phyloP scores from a whole-genome alignment of 30 jellyfish, hydroid and myxozoan species.

The Chironex yamaguchii region DNA sequence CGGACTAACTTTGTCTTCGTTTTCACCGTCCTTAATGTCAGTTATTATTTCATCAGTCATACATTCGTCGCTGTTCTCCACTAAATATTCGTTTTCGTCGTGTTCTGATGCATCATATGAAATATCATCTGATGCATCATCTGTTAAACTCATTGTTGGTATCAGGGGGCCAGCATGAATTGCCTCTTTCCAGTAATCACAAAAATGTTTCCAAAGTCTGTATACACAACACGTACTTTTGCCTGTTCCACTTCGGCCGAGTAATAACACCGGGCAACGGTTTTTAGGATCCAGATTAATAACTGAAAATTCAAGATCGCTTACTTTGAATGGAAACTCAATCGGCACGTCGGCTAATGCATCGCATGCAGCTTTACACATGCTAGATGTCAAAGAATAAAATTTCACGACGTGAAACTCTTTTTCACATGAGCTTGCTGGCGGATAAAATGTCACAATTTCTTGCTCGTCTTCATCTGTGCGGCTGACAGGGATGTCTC shows the following conservation, averaged over 20 bases:
- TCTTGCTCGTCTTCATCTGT: background rate
- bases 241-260: constrained; percentile 97
- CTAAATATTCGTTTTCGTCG: background rate
- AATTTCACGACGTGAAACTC: constrained; percentile 77
- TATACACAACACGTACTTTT: constrained; percentile 94
- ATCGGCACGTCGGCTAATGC: constrained; percentile 1
- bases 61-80: background rate
- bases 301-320: constrained; percentile 74
- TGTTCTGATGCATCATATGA: background rate
- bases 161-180: constrained; percentile 74
- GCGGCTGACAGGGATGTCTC: background rate
- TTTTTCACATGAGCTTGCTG: constrained; percentile 81
- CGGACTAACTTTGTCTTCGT: background rate
- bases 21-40: constrained; percentile 5
- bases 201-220: constrained; percentile 81
- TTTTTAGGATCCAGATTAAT: constrained; percentile 59
- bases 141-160: constrained; percentile 22
- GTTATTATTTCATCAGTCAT: constrained; percentile 3
- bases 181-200: constrained; percentile 83
- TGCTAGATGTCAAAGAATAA: constrained; percentile 71
- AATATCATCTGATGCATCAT: no score
- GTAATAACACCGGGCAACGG: constrained; percentile 70
- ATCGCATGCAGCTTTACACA: constrained; percentile 67
- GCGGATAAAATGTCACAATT: constrained; percentile 53
- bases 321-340: constrained; percentile 86